Percentiles rank a stretch among this genome's conserved stretches.
Conservation (phyloP, 92 coral and sea anemone species). For the Chrysogorgia sp. region DNA sequence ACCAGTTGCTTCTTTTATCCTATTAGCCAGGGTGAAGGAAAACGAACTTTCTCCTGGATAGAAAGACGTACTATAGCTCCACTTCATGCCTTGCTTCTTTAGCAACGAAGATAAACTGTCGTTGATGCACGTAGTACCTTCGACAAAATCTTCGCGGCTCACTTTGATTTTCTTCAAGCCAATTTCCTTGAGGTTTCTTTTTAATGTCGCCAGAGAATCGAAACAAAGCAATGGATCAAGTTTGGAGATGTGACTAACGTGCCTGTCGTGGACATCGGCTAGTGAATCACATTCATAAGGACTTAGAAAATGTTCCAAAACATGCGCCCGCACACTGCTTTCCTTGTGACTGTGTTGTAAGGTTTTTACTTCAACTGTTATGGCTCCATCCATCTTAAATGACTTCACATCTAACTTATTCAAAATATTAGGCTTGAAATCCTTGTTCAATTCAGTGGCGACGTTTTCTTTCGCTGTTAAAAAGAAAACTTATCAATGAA, state of each 20-base stretch:
- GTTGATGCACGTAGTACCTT: conserved; percentile 88
- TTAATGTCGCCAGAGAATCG: conserved; percentile 74
- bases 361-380: conserved; percentile 61
- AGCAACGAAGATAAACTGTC: conserved; percentile 78
- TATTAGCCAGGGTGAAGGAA: conserved; percentile 73
- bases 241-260: conserved; percentile 64
- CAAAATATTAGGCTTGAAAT: conserved; percentile 74
- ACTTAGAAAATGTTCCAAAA: conserved; percentile 76
- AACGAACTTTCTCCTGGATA: conserved; percentile 96
- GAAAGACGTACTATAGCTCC: conserved; percentile 97
- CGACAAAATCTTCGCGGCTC: conserved; percentile 69
- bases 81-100: conserved; percentile 64
- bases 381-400: conserved; percentile 49
- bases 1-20: conserved; percentile 80
- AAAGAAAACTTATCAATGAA: too few relatives aligned
- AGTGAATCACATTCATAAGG: conserved; percentile 79
- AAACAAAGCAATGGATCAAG: conserved; percentile 85
- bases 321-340: conserved; percentile 79
- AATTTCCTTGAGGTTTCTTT: conserved; percentile 74
- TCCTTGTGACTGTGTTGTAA: conserved; percentile 51
- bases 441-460: conserved; percentile 23
- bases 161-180: conserved; percentile 63
- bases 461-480: not conserved
- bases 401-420: conserved; percentile 65
- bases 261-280: conserved; percentile 69